A percentile compares a stretch with the other conserved stretches of the same genome.
phyloP scores from a whole-genome alignment of 2,113 vertebrate genomes.

The Leiothrix lutea region DNA sequence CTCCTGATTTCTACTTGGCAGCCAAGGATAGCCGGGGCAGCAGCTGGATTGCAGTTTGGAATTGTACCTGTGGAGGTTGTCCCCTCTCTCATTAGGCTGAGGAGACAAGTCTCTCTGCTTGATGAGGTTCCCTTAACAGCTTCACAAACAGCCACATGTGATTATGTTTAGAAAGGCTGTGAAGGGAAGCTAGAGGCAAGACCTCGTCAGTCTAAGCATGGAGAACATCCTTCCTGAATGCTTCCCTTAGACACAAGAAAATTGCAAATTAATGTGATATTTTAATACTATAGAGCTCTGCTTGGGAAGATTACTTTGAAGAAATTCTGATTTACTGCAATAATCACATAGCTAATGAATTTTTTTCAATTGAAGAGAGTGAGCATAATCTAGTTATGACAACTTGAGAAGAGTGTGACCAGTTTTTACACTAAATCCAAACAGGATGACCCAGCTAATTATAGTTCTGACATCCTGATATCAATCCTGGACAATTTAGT shows the following conservation, averaged over 20 bases:
- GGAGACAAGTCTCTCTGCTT: background rate
- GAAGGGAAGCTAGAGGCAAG: background rate
- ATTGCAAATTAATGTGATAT: background rate
- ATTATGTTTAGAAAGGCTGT: background rate
- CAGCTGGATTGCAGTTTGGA: background rate
- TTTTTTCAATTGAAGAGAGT: background rate
- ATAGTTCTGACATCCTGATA: background rate
- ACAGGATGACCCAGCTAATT: background rate
- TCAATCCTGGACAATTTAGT: background rate
- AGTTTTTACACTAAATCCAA: background rate
- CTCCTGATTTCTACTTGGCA: background rate
- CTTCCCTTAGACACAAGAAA: background rate
- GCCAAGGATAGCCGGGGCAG: background rate
- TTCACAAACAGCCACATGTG: background rate
- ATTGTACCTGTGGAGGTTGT: background rate
- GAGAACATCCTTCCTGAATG: background rate
- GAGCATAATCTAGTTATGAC: background rate
- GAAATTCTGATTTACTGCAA: background rate
- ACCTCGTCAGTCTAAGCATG: background rate
- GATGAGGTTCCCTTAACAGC: background rate
- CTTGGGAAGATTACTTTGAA: background rate
- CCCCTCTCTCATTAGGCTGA: background rate
- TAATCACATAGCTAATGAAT: background rate
- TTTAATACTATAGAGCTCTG: background rate
- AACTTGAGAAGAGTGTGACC: background rate